Base-by-base conservation (phyloP, 92 coral and sea anemone genomes). In the Porites divaricata region DNA sequence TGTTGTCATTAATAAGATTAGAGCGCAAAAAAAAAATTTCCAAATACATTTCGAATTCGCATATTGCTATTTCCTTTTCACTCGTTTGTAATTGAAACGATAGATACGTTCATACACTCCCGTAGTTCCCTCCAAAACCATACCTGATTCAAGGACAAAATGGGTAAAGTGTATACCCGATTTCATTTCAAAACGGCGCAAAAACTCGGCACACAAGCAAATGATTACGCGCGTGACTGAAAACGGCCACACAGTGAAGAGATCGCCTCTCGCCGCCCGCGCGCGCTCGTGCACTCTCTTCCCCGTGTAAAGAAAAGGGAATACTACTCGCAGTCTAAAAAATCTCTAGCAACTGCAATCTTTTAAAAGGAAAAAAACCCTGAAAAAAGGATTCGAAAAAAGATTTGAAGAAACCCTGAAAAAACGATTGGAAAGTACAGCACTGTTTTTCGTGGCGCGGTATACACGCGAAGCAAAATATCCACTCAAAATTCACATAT, bases 381-480 rank as follows among this genome's bases (percentile, higher is more conserved):
- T n/a, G n/a, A n/a, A n/a, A n/a, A n/a, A n/a, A n/a, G n/a, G n/a
- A n/a, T n/a, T n/a, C n/a, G n/a, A n/a, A n/a, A n/a, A n/a, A n/a
- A n/a, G n/a, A n/a, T n/a, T 72, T 72, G 23, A 28, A 72, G n/a
- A n/a, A 72, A 72, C 24, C 75, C 63, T 74, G 51, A n/a, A 74
- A 74, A 74, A 74, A 74, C 64, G 78, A 74, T 74, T 74, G 64
- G 20, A 74, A 74, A 72, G 77, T 72, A 12, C 77, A 72, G 77
- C 1, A 45, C 17, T 72, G 41, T 48, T 72, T 72, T 72, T 23
- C 35, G 78, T 63, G 78, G 41, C 45, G 50, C 78, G 51, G 62
- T 73, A 73, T 48, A 23, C 50, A 52, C 25, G 61, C 77, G 63
- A 49, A n/a, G n/a, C n/a, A 50, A 73, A 63, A 15, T 51, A 8